Conservation (phyloP, 1,140 invertebrate species). For the Heliothis subflexa region DNA sequence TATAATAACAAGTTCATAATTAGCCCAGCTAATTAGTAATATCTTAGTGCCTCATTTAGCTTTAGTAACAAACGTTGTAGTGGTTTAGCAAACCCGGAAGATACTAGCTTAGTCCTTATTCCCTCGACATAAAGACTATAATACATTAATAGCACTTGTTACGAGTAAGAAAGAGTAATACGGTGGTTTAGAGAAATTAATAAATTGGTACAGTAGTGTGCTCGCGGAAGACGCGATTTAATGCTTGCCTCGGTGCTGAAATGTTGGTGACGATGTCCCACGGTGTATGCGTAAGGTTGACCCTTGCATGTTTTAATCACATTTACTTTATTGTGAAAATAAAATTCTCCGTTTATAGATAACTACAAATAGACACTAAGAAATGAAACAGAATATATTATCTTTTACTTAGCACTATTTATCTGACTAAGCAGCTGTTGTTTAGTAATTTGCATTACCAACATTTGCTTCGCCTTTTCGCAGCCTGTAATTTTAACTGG, state of each 20-base stretch:
- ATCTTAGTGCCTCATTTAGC: background rate
- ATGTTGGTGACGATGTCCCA: conserved; percentile 4
- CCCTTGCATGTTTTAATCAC: background rate
- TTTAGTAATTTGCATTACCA: background rate
- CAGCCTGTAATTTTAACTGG: background rate
- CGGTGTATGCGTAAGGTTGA: background rate
- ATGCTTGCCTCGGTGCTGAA: background rate
- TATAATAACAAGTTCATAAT: background rate
- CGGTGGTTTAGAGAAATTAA: conserved; percentile 27
- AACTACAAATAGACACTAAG: too few relatives aligned
- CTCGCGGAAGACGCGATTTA: conserved; percentile 20
- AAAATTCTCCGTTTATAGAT: too few relatives aligned
- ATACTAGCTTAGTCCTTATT: background rate
- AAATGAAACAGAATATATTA: too few relatives aligned
- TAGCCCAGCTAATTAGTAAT: background rate
- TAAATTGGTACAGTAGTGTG: background rate
- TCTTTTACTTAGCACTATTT: too few relatives aligned
- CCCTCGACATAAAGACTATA: background rate
- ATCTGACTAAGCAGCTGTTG: too few relatives aligned
- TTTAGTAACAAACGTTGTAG: background rate
- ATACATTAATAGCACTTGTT: background rate
- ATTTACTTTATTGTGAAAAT: background rate
- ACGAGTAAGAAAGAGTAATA: conserved; percentile 3
- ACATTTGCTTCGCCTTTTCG: background rate
- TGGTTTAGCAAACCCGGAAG: background rate